Conservation (phyloP, 2,888 invertebrate genomes). For the Schizaphis graminum region DNA sequence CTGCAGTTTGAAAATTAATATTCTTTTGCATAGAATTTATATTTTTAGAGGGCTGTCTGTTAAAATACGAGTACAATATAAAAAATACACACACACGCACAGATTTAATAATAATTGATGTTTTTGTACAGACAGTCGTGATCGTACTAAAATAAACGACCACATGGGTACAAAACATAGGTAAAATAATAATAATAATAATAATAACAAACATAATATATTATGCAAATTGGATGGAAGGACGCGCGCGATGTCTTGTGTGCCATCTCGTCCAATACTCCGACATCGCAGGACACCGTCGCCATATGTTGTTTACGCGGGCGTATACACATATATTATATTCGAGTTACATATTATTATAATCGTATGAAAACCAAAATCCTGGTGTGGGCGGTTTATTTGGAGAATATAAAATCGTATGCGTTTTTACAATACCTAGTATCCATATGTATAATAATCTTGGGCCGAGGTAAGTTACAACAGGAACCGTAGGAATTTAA, state of each 20-base stretch:
- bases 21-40: not conserved
- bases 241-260: not conserved
- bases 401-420: not conserved
- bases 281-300: not conserved
- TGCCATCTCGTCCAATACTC: not conserved
- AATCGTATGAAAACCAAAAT: not conserved
- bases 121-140: not conserved
- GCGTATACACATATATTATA: not conserved
- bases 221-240: constrained; percentile 32
- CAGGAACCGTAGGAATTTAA: not conserved
- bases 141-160: not conserved
- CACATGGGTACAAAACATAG: too few species aligned
- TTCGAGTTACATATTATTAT: not conserved
- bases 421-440: not conserved
- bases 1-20: not conserved
- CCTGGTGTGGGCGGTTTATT: constrained; percentile 19
- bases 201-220: constrained; percentile 27
- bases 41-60: not conserved
- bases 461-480: not conserved
- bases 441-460: not conserved
- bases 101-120: not conserved
- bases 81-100: not conserved
- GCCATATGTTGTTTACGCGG: constrained; percentile 33
- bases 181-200: not conserved
- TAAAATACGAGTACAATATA: not conserved